phyloP scores from a whole-genome alignment of 1,140 invertebrate genomes.

The Drosophila tani region DNA sequence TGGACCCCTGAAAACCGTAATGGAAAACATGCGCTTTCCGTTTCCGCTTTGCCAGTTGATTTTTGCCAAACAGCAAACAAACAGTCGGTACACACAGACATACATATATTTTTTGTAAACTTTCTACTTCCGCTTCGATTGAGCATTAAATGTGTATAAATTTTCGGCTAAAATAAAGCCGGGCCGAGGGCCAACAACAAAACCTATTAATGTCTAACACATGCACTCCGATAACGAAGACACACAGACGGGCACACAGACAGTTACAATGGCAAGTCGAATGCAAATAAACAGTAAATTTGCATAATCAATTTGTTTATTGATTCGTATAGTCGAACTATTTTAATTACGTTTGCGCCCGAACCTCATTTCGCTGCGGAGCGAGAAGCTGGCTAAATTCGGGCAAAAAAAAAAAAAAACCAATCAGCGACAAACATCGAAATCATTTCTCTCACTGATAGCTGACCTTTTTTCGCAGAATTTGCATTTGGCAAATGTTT shows the following conservation, averaged over 20 bases:
- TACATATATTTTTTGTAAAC: slow-evolving; percentile 28
- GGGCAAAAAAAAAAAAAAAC: slow-evolving; percentile 22
- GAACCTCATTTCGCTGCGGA: slow-evolving; percentile 7
- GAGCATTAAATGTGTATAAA: slow-evolving; percentile 75
- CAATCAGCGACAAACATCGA: slow-evolving; percentile 20
- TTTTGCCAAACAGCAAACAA: slow-evolving; percentile 51
- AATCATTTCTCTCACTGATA: slow-evolving; percentile 42
- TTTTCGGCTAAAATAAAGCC: slow-evolving; percentile 72
- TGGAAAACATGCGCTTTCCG: slow-evolving; percentile 73
- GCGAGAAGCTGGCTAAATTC: neutral
- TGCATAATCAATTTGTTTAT: slow-evolving; percentile 82
- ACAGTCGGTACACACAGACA: slow-evolving; percentile 3
- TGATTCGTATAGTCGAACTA: slow-evolving; percentile 76
- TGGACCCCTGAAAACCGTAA: slow-evolving; percentile 17
- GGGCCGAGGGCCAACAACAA: slow-evolving; percentile 55
- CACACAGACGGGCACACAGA: slow-evolving; percentile 17
- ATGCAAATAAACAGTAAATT: slow-evolving; percentile 80
- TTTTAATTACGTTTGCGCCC: slow-evolving; percentile 74
- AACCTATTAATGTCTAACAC: slow-evolving; percentile 76
- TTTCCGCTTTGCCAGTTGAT: slow-evolving; percentile 66
- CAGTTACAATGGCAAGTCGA: slow-evolving; percentile 46
- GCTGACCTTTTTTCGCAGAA: slow-evolving; percentile 13
- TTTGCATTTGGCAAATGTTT: slow-evolving; percentile 58
- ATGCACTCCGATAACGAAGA: slow-evolving; percentile 29
- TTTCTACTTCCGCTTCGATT: slow-evolving; percentile 78